These are phyloP conservation scores for Liolophura sinensis DNA, from an alignment of 1,140 invertebrate species.

Conservation along the genomic window DNA sequence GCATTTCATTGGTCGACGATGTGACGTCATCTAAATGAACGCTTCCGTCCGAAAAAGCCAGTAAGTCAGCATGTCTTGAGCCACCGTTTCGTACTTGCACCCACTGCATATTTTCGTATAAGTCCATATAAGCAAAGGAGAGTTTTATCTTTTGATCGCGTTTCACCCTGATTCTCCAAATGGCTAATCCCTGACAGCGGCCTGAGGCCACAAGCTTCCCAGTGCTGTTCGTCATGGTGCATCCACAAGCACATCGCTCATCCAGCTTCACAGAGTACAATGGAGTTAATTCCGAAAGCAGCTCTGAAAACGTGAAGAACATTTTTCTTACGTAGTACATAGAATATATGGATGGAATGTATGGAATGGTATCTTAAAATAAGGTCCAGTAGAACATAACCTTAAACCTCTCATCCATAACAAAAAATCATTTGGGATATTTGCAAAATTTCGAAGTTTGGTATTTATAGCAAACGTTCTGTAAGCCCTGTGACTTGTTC, in stretches of 20 bases:
- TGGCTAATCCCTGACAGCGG: slow-evolving; percentile 36
- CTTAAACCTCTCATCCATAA: background rate
- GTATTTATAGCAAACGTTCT: too few relatives aligned
- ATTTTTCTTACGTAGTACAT: too few relatives aligned
- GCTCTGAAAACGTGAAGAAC: too few relatives aligned
- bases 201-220: slow-evolving; percentile 45
- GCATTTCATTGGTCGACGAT: slow-evolving; percentile 36
- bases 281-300: slow-evolving; percentile 19
- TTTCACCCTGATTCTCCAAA: slow-evolving; percentile 33
- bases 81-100: slow-evolving; percentile 41
- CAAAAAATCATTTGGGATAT: background rate
- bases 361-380: slow-evolving; percentile 35
- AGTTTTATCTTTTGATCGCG: slow-evolving; percentile 27
- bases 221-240: slow-evolving; percentile 14
- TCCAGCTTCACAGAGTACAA: slow-evolving; percentile 27
- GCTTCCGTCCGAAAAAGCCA: slow-evolving; percentile 28
- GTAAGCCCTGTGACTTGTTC: too few relatives aligned
- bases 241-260: slow-evolving; percentile 39
- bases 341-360: too few relatives aligned
- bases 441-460: background rate
- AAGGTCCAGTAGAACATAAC: slow-evolving; percentile 9
- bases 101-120: slow-evolving; percentile 37
- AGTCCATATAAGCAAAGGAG: slow-evolving; percentile 35
- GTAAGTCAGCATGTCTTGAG: slow-evolving; percentile 22
- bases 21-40: slow-evolving; percentile 25